A percentile compares a stretch with the other conserved stretches of the same genome.
Conservation (phyloP, 2,797 vertebrate species). For the Spinus olivaceus region DNA sequence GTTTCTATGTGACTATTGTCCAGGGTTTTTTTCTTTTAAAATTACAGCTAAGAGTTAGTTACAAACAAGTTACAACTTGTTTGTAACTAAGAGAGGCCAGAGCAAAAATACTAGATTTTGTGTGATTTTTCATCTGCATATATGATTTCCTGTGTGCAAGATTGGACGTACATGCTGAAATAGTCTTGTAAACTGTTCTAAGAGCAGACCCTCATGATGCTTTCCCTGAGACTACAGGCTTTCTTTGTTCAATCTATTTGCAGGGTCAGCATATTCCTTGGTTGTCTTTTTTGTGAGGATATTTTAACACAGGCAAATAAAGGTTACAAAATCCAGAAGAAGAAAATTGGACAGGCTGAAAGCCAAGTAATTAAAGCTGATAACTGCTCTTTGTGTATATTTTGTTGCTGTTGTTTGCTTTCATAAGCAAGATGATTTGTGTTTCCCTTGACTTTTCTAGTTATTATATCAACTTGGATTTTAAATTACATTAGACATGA, state of each 20-base stretch:
- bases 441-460: background rate
- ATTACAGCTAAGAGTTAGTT: background rate
- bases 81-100: background rate
- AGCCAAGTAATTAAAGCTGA: background rate
- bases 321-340: background rate
- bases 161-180: background rate
- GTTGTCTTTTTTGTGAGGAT: background rate
- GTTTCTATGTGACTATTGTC: background rate
- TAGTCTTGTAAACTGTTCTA: background rate
- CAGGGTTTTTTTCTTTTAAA: background rate
- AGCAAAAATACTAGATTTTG: background rate
- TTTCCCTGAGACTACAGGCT: background rate
- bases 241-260: background rate
- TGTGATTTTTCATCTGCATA: background rate
- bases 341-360: background rate
- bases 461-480: background rate
- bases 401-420: background rate
- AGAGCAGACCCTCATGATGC: background rate
- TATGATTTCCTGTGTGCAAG: background rate
- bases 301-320: background rate
- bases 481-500: background rate
- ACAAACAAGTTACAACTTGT: too few relatives aligned
- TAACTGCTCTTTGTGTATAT: background rate
- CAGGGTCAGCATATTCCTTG: background rate
- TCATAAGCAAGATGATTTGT: background rate